phyloP scores from a whole-genome alignment of 1,140 invertebrate species.

The Drosophila aff. region DNA sequence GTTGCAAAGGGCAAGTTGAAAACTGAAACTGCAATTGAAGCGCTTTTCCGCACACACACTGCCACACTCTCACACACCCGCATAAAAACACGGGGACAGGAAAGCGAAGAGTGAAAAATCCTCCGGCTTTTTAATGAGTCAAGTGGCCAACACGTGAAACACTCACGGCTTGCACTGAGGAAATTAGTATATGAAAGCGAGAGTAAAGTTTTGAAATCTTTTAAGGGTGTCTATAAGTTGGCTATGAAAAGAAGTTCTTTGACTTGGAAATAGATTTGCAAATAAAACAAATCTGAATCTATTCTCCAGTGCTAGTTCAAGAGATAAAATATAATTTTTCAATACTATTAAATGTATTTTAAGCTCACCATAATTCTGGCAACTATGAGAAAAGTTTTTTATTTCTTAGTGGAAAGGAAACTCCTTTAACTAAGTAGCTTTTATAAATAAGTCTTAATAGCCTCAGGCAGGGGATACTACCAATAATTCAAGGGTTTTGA shows the following conservation, averaged over 20 bases:
- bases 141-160: conserved; percentile 76
- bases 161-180: conserved; percentile 4
- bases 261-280: not conserved
- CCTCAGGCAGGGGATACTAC: no score
- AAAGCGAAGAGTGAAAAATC: conserved; percentile 32
- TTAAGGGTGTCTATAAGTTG: no score
- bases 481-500: no score
- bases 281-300: not conserved
- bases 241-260: no score
- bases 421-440: no score
- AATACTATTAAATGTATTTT: no score
- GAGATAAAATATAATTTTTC: no score
- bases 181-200: not conserved
- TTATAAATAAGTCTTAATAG: no score
- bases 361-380: no score
- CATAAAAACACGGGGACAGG: conserved; percentile 22
- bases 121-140: conserved; percentile 72
- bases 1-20: conserved; percentile 65
- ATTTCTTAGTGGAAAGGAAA: no score
- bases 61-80: conserved; percentile 3
- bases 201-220: not conserved
- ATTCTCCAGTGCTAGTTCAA: no score
- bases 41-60: conserved; percentile 56
- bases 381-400: no score
- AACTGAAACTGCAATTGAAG: conserved; percentile 81